Evolutionary conservation across 2,113 vertebrate genomes (phyloP).

Genomic region (Empidonax traillii): DNA sequence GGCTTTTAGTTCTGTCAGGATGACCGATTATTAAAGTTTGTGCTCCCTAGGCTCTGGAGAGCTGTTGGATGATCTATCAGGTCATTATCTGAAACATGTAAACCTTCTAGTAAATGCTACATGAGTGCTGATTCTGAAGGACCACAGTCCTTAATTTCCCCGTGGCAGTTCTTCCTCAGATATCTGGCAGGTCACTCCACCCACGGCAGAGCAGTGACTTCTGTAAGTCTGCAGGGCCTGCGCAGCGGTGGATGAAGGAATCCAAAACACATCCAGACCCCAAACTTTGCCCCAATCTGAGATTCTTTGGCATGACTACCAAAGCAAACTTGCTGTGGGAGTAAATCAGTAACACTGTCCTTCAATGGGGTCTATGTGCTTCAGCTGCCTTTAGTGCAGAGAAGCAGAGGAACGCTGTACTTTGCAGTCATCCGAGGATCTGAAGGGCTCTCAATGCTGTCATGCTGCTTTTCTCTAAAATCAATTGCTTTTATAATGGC

Average conservation of each 20-base stretch:
- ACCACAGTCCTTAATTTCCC: background rate
- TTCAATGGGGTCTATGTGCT: background rate
- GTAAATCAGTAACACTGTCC: background rate
- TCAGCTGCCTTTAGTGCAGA: background rate
- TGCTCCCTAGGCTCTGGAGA: background rate
- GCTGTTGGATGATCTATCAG: background rate
- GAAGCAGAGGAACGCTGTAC: background rate
- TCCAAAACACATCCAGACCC: background rate
- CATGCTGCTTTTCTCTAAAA: constrained; percentile 1
- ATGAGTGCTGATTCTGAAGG: background rate
- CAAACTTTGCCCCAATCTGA: background rate
- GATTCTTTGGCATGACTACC: background rate
- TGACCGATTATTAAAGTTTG: background rate
- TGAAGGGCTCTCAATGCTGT: background rate
- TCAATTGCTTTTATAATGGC: background rate
- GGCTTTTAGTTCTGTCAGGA: background rate
- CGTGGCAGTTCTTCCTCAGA: background rate
- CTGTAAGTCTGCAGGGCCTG: background rate
- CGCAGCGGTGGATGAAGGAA: accelerated
- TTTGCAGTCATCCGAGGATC: background rate
- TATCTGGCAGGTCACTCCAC: background rate
- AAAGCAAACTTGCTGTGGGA: background rate
- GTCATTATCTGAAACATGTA: background rate
- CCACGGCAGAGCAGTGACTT: background rate
- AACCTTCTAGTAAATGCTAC: background rate